Base-by-base conservation (phyloP, 2,797 vertebrate genomes). In the Amblyraja radiata region DNA sequence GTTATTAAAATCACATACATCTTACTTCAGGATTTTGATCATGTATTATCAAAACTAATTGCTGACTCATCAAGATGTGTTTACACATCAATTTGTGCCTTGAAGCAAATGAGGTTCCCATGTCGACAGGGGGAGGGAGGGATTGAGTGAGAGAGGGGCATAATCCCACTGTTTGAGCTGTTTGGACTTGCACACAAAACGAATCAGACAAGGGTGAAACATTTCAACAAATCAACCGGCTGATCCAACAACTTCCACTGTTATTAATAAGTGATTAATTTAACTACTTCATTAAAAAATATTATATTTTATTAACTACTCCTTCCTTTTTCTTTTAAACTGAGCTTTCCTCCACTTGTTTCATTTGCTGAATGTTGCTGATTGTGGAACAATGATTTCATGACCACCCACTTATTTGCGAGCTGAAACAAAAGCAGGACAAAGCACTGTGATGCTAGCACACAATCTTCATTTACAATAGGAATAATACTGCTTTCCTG, bases 131-230 rank as follows among this genome's bases (percentile, higher is more conserved):
- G 13, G 13, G 58, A n/a, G 63, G 14, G 9, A 21, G 14, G 32
- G 61, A 71, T 65, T 65, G 86, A 90, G 2, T 46, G 46, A 46
- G 46, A 23, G 63, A 88, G n/a, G 84, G 36, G 68, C 73, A 74
- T 68, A 46, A 46, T 25, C n/a, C 58, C 61, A 65, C 65, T 65
- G 32, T n/a, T 54, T n/a, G 36, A 76, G 71, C 21, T 14, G 90
- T 92, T 92, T 76, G 71, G 39, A 36, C 90, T 92, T 92, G 65
- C 39, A 58, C 90, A 92, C 73, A 28, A 54, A 74, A 92, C 25
- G 58, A 91, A 88, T 14, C 28, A 63, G 58, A 86, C 63, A 28
- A 65, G n/a, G 18, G 25, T 68, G 61, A 25, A 92, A 54, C 71
- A 76, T 92, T 92, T 39, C 90, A 92, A 73, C 25, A 54, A 76